Base-by-base conservation (phyloP, 2,797 vertebrate genomes). In the Crenuchus spilurus region DNA sequence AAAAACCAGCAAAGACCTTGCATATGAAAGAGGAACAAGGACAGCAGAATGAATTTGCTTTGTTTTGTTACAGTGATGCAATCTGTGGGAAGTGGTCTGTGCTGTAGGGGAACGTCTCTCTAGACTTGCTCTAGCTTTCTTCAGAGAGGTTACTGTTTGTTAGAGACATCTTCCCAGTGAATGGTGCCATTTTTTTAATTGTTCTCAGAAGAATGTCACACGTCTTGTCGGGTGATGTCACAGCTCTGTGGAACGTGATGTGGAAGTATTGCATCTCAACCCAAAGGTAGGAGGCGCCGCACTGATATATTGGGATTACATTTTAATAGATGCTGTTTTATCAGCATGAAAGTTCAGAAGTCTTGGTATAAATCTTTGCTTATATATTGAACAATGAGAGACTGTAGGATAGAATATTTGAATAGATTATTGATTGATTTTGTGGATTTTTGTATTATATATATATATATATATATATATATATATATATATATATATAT, bases 231-330 rank as follows among this genome's bases (percentile, higher is more conserved):
- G 88, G 92, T 60, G 94, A 94, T 90, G 94, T 94, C 88, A 88
- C 92, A 0, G 87, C 92, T 10, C 48, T 91, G 85, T 94, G 94
- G 95, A 94, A 93, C 88, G 91, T 93, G 39, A 97, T 98, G 96
- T 98, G 96, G 96, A 98, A 96, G 85, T 95, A 95, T 91, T 98
- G 96, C 92, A 94, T 97, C 85, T 94, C 95, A 85, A 98, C 96
- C 9, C 94, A 95, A 93, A 97, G 96, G 96, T 97, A 96, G 46
- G 72, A 69, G 65, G 79, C 6, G 8, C 4, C 7, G 22, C 31
- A 37, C 30, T 4, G 8, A 13, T 20, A 10, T n/a, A 11, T 30
- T n/a, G 4, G 24, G 31, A 6, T 49, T n/a, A n/a, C n/a, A n/a
- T n/a, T 66, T 22, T 39, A 26, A 22, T 39, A 35, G 10, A 60